phyloP scores from a whole-genome alignment of 2,888 invertebrate species.

The Tinea trinotella region DNA sequence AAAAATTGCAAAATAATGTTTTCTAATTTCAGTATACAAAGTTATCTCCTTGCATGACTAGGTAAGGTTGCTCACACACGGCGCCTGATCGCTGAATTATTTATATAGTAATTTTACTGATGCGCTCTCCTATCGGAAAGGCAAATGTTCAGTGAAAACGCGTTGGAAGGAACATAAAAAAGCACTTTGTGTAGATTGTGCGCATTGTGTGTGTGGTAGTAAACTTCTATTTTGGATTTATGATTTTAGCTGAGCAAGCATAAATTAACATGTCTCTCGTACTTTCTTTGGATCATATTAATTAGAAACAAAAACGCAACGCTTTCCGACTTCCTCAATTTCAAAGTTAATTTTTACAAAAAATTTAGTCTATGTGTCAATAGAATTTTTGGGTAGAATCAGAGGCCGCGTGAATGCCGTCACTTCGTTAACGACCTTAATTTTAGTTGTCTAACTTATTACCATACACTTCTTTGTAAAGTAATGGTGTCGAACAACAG shows the following conservation, averaged over 20 bases:
- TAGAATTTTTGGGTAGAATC: too few species aligned
- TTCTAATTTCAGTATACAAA: not conserved
- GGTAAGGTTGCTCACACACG: not conserved
- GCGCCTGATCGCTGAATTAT: constrained; percentile 36
- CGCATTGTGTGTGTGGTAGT: constrained; percentile 10
- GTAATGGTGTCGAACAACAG: too few species aligned
- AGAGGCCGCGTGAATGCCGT: too few species aligned
- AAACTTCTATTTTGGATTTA: constrained; percentile 8
- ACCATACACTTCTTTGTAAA: too few species aligned
- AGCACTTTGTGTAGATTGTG: constrained; percentile 27
- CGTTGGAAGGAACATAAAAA: constrained; percentile 40
- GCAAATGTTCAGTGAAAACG: constrained; percentile 35
- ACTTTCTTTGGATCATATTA: not conserved
- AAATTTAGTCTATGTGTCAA: too few species aligned
- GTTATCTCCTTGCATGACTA: constrained; percentile 9
- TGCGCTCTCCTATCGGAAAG: constrained; percentile 42
- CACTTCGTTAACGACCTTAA: too few species aligned
- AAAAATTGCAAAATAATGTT: not conserved
- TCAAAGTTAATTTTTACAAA: too few species aligned
- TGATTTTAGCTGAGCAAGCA: not conserved
- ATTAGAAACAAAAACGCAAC: not conserved
- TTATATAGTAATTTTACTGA: constrained; percentile 43
- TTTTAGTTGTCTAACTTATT: too few species aligned
- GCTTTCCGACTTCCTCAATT: too few species aligned
- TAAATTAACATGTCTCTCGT: not conserved